These are phyloP conservation scores for Euborellia annulipes DNA, from an alignment of 1,140 invertebrate species.

Conservation along the genomic window DNA sequence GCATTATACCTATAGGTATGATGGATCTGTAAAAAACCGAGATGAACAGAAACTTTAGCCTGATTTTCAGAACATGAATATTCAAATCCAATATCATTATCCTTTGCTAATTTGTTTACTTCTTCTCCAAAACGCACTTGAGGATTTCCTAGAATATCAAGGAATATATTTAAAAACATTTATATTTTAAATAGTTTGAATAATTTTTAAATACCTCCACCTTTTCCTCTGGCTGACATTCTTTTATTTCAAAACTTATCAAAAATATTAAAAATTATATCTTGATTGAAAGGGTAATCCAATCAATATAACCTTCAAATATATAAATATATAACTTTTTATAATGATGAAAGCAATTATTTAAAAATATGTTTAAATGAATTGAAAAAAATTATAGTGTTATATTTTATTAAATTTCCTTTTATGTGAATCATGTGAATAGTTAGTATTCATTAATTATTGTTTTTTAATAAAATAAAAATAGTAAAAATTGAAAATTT, in stretches of 20 bases:
- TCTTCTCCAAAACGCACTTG: slow-evolving; percentile 27
- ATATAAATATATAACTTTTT: not conserved
- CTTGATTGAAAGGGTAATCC: not conserved
- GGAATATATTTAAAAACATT: slow-evolving; percentile 10
- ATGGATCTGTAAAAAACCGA: slow-evolving; percentile 28
- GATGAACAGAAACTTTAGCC: slow-evolving; percentile 21
- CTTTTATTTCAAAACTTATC: not conserved
- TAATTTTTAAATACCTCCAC: not conserved
- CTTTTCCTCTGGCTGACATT: not conserved
- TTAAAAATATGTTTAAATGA: no score
- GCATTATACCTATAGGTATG: slow-evolving; percentile 22
- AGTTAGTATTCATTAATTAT: no score
- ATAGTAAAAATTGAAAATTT: no score
- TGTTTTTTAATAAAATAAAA: no score
- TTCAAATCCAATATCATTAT: slow-evolving; percentile 23
- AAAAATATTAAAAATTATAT: not conserved
- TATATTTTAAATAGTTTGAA: not conserved
- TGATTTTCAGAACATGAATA: slow-evolving; percentile 14
- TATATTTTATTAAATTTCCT: no score
- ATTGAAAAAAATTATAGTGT: no score
- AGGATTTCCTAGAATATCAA: slow-evolving; percentile 16
- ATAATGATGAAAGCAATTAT: no score
- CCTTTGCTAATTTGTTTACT: slow-evolving; percentile 19
- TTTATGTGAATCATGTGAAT: no score
- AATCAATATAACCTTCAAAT: not conserved